These are phyloP conservation scores for Bathynomus jamesi DNA, from an alignment of 1,140 invertebrate genomes.

Conservation along the genomic window DNA sequence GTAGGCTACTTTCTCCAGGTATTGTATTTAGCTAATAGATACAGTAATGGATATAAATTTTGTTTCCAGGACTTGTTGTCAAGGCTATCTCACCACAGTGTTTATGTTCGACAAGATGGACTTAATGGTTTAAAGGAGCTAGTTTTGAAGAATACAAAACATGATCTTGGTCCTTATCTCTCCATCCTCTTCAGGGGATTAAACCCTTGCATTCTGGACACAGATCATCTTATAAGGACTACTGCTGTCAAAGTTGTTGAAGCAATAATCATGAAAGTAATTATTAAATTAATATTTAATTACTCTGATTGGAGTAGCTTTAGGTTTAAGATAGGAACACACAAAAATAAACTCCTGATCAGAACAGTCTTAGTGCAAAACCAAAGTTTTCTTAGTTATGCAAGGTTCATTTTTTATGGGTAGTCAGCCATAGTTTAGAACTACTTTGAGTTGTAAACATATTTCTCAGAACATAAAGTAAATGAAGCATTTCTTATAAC, in stretches of 20 bases:
- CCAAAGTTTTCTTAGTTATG: constrained; percentile 20
- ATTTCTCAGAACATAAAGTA: too few relatives aligned
- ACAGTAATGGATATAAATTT: constrained; percentile 14
- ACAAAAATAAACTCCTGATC: too few relatives aligned
- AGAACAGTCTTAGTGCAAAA: too few relatives aligned
- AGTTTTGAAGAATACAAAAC: constrained; percentile 49
- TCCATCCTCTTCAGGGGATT: constrained; percentile 59
- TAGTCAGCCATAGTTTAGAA: neutral
- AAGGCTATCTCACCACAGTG: constrained; percentile 68
- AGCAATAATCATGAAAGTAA: constrained; percentile 52
- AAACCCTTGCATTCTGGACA: constrained; percentile 60
- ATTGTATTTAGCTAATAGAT: neutral
- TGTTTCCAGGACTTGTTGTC: constrained; percentile 58
- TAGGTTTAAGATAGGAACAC: too few relatives aligned
- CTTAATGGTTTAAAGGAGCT: constrained; percentile 63
- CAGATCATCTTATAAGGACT: constrained; percentile 59
- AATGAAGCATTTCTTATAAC: too few relatives aligned
- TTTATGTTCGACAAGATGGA: constrained; percentile 58
- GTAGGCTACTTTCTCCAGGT: neutral
- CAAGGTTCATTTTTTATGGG: neutral
- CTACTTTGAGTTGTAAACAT: too few relatives aligned
- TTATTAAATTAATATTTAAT: too few relatives aligned
- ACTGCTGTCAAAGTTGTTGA: constrained; percentile 60
- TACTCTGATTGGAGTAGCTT: too few relatives aligned
- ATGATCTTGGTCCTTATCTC: constrained; percentile 53